Percentiles rank a stretch among this genome's conserved stretches.
Evolutionary conservation across 2,888 invertebrate genomes (phyloP).

Genomic region (Drosophila fulvimacula): DNA sequence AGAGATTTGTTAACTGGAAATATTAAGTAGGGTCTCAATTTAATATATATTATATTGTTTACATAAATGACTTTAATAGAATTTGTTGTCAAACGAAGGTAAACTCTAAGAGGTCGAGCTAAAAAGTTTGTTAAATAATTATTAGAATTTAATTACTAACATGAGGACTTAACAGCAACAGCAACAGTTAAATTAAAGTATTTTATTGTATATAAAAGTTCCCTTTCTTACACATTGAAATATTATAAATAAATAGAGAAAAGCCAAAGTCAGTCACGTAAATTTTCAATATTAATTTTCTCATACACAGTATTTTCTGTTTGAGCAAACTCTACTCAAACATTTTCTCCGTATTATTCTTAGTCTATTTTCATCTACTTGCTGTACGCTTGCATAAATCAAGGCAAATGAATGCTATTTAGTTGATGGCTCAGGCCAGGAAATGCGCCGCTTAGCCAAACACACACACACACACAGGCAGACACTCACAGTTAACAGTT

Average conservation of each 20-base stretch:
- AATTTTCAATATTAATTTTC: neutral
- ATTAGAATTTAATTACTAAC: neutral
- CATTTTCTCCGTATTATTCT: conserved; percentile 26
- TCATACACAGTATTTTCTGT: neutral
- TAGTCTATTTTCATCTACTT: conserved; percentile 44
- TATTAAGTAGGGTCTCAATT: too few species aligned
- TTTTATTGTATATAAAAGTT: neutral
- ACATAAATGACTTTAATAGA: too few species aligned
- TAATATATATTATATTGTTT: too few species aligned
- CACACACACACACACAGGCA: conserved; percentile 33
- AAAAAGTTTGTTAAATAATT: neutral
- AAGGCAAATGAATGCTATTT: conserved; percentile 82
- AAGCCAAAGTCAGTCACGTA: too few species aligned
- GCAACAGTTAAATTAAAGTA: too few species aligned
- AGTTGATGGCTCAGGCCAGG: conserved; percentile 74
- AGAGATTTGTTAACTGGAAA: too few species aligned
- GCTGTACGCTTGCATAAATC: conserved; percentile 72
- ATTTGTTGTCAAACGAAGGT: too few species aligned
- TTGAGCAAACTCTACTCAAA: neutral
- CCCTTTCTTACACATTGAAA: too few species aligned
- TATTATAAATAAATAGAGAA: too few species aligned
- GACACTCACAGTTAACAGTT: conserved; percentile 14
- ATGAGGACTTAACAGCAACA: neutral
- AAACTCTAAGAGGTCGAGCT: neutral
- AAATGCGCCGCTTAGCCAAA: conserved; percentile 78